Evolutionary conservation across 2,797 vertebrate genomes (phyloP).

Genomic region (Clarias laeviceps): DNA sequence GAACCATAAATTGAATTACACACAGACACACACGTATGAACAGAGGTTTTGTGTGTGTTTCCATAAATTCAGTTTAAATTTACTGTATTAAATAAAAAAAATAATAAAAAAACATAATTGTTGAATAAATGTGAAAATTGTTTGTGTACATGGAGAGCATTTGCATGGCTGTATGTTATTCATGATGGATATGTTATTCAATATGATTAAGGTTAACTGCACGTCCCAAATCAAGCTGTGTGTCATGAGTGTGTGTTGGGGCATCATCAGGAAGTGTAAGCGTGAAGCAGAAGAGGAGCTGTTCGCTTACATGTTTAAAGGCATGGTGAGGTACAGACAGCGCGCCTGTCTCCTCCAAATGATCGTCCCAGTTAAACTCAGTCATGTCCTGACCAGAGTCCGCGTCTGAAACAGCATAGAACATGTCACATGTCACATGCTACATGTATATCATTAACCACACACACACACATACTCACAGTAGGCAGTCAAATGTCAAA

Average conservation of each 20-base stretch:
- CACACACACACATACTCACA: slow-evolving; percentile 28
- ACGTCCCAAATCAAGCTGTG: background rate
- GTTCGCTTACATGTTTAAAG: slow-evolving; percentile 92
- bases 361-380: slow-evolving; percentile 97
- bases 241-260: background rate
- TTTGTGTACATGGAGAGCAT: background rate
- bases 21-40: too few relatives aligned
- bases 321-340: slow-evolving; percentile 88
- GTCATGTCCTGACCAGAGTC: slow-evolving; percentile 87
- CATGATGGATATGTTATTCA: background rate
- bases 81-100: background rate
- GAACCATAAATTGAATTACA: background rate
- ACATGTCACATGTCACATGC: background rate
- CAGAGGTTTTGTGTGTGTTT: background rate
- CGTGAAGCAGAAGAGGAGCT: background rate
- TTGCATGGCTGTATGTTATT: background rate
- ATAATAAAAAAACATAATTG: too few relatives aligned
- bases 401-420: slow-evolving; percentile 74
- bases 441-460: slow-evolving; percentile 1
- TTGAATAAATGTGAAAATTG: background rate
- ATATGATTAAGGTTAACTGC: background rate
- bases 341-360: slow-evolving; percentile 92
- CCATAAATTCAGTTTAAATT: too few relatives aligned
- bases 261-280: background rate
- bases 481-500: background rate